Evolutionary conservation across 64 coral and sea anemone species (phyloP).

Genomic region (Porites australiensis): DNA sequence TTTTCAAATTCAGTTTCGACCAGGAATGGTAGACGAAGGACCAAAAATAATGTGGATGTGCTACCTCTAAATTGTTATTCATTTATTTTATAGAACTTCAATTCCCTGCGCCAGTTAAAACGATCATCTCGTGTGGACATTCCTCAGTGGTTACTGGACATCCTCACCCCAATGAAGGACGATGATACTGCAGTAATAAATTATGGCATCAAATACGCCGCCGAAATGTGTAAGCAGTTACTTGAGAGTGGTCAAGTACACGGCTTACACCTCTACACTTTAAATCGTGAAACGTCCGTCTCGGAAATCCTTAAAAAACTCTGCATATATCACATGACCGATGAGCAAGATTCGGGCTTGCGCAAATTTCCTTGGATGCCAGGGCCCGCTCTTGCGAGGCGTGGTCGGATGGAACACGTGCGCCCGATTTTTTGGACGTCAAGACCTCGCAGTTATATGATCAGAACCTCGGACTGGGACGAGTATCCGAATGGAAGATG

Average conservation of each 20-base stretch:
- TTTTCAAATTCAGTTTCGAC: too few species aligned
- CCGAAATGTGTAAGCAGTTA: constrained; percentile 66
- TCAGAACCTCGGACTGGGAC: constrained; percentile 94
- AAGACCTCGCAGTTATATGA: constrained; percentile 89
- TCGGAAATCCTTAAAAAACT: constrained; percentile 52
- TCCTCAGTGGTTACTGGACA: constrained; percentile 77
- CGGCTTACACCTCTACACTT: constrained; percentile 79
- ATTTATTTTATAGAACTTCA: constrained; percentile 67
- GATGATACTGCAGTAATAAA: constrained; percentile 72
- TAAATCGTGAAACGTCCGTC: constrained; percentile 61
- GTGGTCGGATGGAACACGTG: constrained; percentile 55
- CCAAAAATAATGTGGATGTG: too few species aligned
- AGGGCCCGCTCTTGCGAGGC: constrained; percentile 36
- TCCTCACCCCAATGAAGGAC: constrained; percentile 84
- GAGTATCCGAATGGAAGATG: constrained; percentile 96
- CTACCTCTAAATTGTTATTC: too few species aligned
- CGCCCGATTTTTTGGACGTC: constrained; percentile 98
- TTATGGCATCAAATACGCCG: constrained; percentile 87
- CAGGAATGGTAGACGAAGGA: too few species aligned
- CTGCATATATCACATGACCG: neutral
- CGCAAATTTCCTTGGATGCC: constrained; percentile 53
- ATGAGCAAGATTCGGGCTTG: constrained; percentile 41
- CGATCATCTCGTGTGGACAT: constrained; percentile 72
- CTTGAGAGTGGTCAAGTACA: constrained; percentile 57
- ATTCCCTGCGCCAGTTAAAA: constrained; percentile 80